Evolutionary conservation across 2,797 vertebrate genomes (phyloP).

Genomic region (Cheirogaleus major): DNA sequence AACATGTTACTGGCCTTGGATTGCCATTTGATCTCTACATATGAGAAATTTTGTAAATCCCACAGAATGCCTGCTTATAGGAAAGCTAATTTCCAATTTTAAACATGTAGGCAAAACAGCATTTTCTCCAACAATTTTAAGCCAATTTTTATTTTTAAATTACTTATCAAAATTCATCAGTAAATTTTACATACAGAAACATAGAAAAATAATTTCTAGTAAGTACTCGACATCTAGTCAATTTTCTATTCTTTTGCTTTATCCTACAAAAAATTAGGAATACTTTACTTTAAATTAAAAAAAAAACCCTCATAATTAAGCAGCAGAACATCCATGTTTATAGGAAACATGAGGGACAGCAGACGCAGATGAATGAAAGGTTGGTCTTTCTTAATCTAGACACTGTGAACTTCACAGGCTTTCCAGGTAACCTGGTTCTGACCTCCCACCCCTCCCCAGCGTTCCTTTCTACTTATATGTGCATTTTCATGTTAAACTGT

Average conservation of each 20-base stretch:
- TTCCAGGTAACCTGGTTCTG: slow-evolving; percentile 76
- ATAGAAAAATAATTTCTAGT: slow-evolving; percentile 78
- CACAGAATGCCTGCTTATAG: slow-evolving; percentile 60
- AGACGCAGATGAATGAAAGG: slow-evolving; percentile 78
- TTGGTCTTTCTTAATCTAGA: slow-evolving; percentile 74
- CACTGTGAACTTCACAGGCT: slow-evolving; percentile 3
- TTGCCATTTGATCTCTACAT: slow-evolving; percentile 77
- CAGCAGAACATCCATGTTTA: slow-evolving; percentile 40
- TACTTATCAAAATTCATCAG: slow-evolving; percentile 71
- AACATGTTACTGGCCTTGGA: slow-evolving; percentile 60
- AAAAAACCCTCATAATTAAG: slow-evolving; percentile 62
- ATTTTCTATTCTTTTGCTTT: slow-evolving; percentile 78
- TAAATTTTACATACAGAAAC: slow-evolving; percentile 77
- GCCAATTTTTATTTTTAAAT: slow-evolving; percentile 82
- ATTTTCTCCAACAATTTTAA: slow-evolving; percentile 81
- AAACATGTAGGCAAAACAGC: slow-evolving; percentile 66
- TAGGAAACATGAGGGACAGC: slow-evolving; percentile 58
- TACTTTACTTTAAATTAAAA: slow-evolving; percentile 73
- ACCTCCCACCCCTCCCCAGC: slow-evolving; percentile 26
- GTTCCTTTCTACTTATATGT: slow-evolving; percentile 76
- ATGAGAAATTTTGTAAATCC: slow-evolving; percentile 76
- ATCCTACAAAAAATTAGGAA: slow-evolving; percentile 66
- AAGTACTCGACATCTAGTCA: slow-evolving; percentile 76
- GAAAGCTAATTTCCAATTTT: slow-evolving; percentile 76
- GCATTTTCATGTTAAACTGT: slow-evolving; percentile 80